Base-by-base conservation (phyloP, 1,140 invertebrate species). In the Vanessa tameamea region DNA sequence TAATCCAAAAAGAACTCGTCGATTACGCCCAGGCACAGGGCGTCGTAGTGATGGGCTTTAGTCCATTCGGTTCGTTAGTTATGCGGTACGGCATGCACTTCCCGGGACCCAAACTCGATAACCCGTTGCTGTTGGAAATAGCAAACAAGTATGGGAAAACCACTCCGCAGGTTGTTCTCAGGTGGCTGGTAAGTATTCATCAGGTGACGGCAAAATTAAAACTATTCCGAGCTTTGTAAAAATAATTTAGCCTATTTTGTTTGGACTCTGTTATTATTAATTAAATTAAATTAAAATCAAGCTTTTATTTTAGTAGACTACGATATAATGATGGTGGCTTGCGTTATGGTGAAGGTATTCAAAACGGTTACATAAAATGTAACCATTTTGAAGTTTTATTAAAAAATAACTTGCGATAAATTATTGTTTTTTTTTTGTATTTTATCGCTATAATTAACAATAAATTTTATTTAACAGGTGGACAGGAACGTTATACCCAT, bases 401-500 rank as follows among this genome's bases (percentile, higher is more conserved):
- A 20, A 20, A 20, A 31, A 31, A 31, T 31, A 31, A 31, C 6
- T 31, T 31, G 26, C 3, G 26, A 6, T 31, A 4, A 31, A 31
- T 31, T 31, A 31, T 31, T 31, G 1, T 1, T 6, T 31, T 31
- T 5, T 43, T 43, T 9, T 43, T 9, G 37, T 43, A 37, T 43
- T 8, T 43, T 43, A 9, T 43, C 7, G 0, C 37, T 9, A 43
- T 8, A 43, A 4, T 6, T 50, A 14, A 50, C 15, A 3, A 53
- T 16, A 53, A 53, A 9, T 14, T 23, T 13, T 20, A 11, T 75
- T 76, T 84, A 83, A 12, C 82, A 97, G 95, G 86, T 97, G 59
- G 96, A 98, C 82, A 94, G 96, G 79, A 96, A 95, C 12, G 94
- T 97, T 47, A 93, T 96, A 43, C 95, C 97, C 1, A 95, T 98